These are phyloP conservation scores for Ia io DNA, from an alignment of 2,113 vertebrate species.

Conservation along the genomic window DNA sequence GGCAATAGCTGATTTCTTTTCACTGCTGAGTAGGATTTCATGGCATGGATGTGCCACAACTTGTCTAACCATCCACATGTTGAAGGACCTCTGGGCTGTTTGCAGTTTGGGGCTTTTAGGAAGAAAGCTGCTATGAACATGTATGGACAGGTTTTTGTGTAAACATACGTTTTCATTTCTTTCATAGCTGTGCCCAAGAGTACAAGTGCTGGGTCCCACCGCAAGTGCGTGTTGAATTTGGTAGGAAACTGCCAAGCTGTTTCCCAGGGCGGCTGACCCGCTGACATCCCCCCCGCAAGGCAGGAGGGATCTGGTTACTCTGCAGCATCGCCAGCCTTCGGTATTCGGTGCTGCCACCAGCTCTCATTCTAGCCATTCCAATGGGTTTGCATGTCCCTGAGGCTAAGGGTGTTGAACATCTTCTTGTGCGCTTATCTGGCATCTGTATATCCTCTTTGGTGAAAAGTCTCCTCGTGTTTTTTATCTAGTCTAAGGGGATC, in stretches of 20 bases:
- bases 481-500: not conserved
- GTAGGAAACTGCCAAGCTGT: not conserved
- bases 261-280: not conserved
- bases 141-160: not conserved
- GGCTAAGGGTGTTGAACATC: not conserved
- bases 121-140: slow-evolving; percentile 1
- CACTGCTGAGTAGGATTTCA: not conserved
- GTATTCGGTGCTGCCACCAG: not conserved
- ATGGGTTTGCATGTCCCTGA: not conserved
- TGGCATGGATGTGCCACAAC: not conserved
- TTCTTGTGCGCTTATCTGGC: not conserved
- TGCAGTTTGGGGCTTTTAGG: not conserved
- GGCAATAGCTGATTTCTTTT: not conserved
- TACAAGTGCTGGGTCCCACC: not conserved
- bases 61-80: not conserved
- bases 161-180: not conserved
- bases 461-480: slow-evolving; percentile 14
- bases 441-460: not conserved
- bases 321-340: not conserved
- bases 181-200: not conserved
- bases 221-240: not conserved
- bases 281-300: not conserved
- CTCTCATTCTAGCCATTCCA: not conserved
- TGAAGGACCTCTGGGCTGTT: not conserved
- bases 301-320: not conserved